Conservation (phyloP, 2,797 vertebrate genomes). For the Typhlichthys eigenmanni region DNA sequence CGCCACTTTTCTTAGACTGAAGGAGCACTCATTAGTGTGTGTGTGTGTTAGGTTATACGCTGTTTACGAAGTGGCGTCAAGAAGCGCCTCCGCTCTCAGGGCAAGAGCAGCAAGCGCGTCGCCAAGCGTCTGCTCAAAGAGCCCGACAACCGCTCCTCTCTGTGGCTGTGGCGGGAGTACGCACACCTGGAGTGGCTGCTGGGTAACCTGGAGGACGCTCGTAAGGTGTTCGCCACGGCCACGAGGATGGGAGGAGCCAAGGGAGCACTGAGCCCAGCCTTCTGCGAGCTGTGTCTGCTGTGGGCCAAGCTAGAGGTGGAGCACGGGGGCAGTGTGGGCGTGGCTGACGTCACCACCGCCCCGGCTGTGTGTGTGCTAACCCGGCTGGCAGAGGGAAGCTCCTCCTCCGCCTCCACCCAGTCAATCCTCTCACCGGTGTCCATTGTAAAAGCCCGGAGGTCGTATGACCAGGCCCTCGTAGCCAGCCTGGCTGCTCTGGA, state of each 20-base stretch:
- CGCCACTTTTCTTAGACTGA: no score
- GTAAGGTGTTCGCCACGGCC: constrained; percentile 89
- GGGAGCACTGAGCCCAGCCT: constrained; percentile 70
- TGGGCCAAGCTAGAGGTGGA: constrained; percentile 89
- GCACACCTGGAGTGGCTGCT: constrained; percentile 93
- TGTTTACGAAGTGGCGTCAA: constrained; percentile 81
- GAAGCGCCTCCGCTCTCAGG: constrained; percentile 86
- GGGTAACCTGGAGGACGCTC: constrained; percentile 86
- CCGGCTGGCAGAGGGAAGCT: constrained; percentile 76
- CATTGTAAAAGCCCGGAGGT: constrained; percentile 87
- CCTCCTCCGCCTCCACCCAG: constrained; percentile 68
- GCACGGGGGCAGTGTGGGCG: constrained; percentile 28
- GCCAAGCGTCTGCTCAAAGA: constrained; percentile 94
- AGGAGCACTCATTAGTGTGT: background rate
- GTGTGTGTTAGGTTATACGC: constrained; percentile 77
- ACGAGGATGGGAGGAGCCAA: constrained; percentile 67
- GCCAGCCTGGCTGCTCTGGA: constrained; percentile 54
- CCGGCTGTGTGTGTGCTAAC: constrained; percentile 83
- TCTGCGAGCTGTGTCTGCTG: constrained; percentile 86
- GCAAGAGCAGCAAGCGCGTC: constrained; percentile 88
- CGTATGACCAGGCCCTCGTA: constrained; percentile 80
- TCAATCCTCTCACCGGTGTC: constrained; percentile 66
- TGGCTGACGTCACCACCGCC: constrained; percentile 45
- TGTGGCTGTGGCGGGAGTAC: constrained; percentile 89
- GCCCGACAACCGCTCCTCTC: constrained; percentile 82